Percentiles rank a stretch among this genome's conserved stretches.
Evolutionary conservation across 2,113 vertebrate genomes (phyloP).

Genomic region (Periophthalmus modestus): DNA sequence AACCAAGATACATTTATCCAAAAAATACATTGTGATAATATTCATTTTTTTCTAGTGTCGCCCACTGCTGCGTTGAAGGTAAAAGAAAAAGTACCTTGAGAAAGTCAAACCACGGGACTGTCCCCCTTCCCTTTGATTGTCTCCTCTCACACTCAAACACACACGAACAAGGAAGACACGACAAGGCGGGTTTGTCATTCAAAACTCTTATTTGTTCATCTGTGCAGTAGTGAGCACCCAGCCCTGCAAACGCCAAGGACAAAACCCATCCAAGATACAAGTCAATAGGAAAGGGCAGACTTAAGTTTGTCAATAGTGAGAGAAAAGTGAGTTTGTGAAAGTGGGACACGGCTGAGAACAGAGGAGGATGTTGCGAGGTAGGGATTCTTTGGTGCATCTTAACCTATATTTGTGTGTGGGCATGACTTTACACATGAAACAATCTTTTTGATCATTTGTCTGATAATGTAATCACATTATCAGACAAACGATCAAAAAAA

Average conservation of each 20-base stretch:
- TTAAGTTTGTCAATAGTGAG: conserved; percentile 24
- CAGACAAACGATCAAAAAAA: no score
- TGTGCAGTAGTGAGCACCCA: conserved; percentile 48
- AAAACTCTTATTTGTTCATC: conserved; percentile 45
- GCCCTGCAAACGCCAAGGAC: conserved; percentile 35
- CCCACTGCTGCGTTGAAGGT: conserved; percentile 42
- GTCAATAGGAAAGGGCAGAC: conserved; percentile 23
- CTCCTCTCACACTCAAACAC: conserved; percentile 19
- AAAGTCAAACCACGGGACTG: conserved; percentile 49
- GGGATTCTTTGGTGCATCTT: conserved; percentile 56
- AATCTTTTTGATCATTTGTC: not conserved
- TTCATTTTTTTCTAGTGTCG: not conserved
- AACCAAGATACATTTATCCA: not conserved
- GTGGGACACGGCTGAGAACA: conserved; percentile 66
- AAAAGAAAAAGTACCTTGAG: conserved; percentile 65
- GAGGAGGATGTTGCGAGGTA: conserved; percentile 80
- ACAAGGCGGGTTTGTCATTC: conserved; percentile 54
- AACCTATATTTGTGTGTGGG: conserved; percentile 35
- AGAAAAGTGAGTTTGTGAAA: conserved; percentile 64
- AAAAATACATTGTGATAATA: not conserved
- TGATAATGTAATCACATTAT: not conserved
- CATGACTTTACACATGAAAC: conserved; percentile 11
- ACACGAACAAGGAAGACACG: conserved; percentile 47
- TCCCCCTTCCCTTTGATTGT: conserved; percentile 42
- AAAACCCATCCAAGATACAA: conserved; percentile 17